phyloP scores from a whole-genome alignment of 2,113 vertebrate genomes.

The Embiotoca jacksoni region DNA sequence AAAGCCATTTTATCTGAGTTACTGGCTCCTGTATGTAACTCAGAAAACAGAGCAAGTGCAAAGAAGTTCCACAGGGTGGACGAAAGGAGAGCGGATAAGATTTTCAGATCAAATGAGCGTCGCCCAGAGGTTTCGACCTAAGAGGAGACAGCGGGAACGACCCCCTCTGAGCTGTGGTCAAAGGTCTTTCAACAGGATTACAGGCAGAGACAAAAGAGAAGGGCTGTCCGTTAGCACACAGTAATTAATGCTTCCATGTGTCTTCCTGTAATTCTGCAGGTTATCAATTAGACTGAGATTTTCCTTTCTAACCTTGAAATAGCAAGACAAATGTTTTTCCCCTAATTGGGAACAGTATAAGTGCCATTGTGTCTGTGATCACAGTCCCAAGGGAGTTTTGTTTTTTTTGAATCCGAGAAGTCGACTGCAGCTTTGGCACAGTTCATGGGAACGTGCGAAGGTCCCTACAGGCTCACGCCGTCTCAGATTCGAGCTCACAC shows the following conservation, averaged over 20 bases:
- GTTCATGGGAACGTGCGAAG: constrained; percentile 46
- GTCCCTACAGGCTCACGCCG: constrained; percentile 21
- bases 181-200: constrained; percentile 70
- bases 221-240: constrained; percentile 45
- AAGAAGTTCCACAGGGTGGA: constrained; percentile 2
- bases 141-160: constrained; percentile 29
- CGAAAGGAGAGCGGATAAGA: constrained; percentile 7
- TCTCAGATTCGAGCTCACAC: constrained; percentile 64
- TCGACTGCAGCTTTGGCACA: background rate
- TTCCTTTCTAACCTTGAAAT: constrained; percentile 10
- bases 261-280: constrained; percentile 45
- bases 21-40: constrained; percentile 26
- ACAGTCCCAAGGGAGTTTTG: background rate
- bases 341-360: background rate
- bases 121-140: constrained; percentile 36
- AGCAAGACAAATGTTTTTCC: constrained; percentile 4
- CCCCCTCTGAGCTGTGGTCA: constrained; percentile 60
- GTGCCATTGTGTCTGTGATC: background rate
- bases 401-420: constrained; percentile 13
- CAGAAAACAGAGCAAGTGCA: constrained; percentile 49
- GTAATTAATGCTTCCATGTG: constrained; percentile 43
- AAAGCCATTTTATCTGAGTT: constrained; percentile 15
- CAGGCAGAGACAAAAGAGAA: constrained; percentile 50
- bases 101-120: constrained; percentile 43
- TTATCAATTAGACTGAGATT: constrained; percentile 45